Conservation (phyloP, 2,888 invertebrate genomes). For the Cephus pulcher region DNA sequence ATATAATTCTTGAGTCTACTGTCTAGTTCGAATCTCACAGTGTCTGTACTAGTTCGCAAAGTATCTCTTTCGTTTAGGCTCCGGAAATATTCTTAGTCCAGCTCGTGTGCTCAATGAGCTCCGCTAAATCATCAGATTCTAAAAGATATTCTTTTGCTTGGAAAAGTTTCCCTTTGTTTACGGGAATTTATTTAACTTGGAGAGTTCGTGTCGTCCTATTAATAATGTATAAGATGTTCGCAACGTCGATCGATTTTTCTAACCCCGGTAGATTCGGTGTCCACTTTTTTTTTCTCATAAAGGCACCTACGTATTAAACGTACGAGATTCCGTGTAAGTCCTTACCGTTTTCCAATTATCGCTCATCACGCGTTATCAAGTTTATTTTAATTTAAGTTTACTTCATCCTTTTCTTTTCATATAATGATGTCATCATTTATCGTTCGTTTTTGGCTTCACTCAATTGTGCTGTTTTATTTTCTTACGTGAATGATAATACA, state of each 20-base stretch:
- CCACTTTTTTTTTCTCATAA: background rate
- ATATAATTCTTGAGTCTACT: background rate
- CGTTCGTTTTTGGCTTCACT: background rate
- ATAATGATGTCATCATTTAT: background rate
- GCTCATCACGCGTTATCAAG: background rate
- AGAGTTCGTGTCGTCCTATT: background rate
- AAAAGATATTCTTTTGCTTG: background rate
- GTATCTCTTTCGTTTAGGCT: background rate
- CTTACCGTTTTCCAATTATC: background rate
- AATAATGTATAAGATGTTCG: background rate
- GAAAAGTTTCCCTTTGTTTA: background rate
- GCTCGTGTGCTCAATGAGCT: background rate
- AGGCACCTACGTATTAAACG: background rate
- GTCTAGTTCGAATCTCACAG: background rate
- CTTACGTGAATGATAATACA: background rate
- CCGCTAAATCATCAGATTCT: background rate
- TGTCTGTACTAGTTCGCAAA: background rate
- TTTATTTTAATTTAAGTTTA: background rate
- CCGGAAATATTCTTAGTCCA: background rate
- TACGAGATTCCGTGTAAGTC: background rate
- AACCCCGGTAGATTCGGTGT: background rate
- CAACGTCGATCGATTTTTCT: background rate
- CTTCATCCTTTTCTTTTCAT: background rate
- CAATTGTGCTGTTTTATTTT: background rate
- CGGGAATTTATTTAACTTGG: background rate